Evolutionary conservation across 2,113 vertebrate genomes (phyloP), one percentile per base, ranked within the genome.

Genomic region (Sebastes fasciatus): DNA sequence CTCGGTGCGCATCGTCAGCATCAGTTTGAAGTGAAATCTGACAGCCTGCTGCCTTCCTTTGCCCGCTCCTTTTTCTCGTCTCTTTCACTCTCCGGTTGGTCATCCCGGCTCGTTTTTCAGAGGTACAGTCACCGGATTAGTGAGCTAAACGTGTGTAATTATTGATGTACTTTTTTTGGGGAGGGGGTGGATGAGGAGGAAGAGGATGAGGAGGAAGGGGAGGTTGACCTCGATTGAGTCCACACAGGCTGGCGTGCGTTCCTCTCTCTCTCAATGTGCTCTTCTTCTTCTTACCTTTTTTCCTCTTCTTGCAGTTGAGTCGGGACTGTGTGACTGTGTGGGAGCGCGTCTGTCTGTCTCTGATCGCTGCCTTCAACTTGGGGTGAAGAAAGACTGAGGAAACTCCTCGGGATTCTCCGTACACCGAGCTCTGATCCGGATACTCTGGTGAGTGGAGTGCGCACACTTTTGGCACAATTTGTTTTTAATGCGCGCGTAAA

Each of bases 321-420:
- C 90, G 87, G 92, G 92, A 94, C 91, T 81, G 91, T 91, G 87
- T 83, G 89, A 88, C 88, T 85, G 90, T 81, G 91, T 91, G 87
- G 84, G 89, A 88, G 89, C 86, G 90, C 84, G 80, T 90, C 87
- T 34, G 26, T 34, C 26, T 34, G 26, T 34, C 26, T 34, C 26
- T 84, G 72, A 45, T 63, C 87, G 85, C 90, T 85, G 90, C 52
- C 89, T 92, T 89, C 92, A 95, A 95, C 92, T 95, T 95, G 94
- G 82, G 90, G 77, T 19, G 88, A 92, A 91, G 91, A 93, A 93
- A 94, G 92, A 92, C 65, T 69, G 9, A 58, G 91, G 87, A 92
- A 94, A 93, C 93, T 95, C 94, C 92, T 92, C 88, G 88, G 94
- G 90, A 95, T 95, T 95, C 93, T 95, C 94, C 93, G 84, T 86